Evolutionary conservation across 2,888 invertebrate species (phyloP).

Genomic region (Drosophila prostipennis): DNA sequence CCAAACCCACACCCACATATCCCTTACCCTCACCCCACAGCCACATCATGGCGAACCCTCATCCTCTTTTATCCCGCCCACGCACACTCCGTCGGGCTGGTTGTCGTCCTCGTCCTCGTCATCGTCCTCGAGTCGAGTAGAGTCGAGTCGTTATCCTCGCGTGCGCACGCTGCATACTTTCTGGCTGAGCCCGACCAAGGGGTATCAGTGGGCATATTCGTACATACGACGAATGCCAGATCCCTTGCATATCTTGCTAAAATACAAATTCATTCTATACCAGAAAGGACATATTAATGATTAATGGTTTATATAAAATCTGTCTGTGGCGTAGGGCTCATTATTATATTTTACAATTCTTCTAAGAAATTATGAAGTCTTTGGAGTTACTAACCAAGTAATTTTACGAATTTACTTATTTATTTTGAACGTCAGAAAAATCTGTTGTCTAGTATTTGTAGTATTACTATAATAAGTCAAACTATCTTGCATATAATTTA

Average conservation of each 20-base stretch:
- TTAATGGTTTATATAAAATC: too few species aligned
- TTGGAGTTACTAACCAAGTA: too few species aligned
- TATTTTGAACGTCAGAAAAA: too few species aligned
- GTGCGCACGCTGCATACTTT: constrained; percentile 72
- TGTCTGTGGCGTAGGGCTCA: too few species aligned
- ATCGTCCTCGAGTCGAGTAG: constrained; percentile 17
- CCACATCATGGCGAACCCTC: constrained; percentile 24
- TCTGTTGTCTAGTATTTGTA: too few species aligned
- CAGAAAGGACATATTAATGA: too few species aligned
- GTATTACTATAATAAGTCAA: too few species aligned
- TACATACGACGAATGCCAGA: too few species aligned
- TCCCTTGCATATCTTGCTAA: background rate
- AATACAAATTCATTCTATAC: background rate
- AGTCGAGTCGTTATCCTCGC: constrained; percentile 77
- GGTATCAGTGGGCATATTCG: background rate
- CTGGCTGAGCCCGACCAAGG: constrained; percentile 30
- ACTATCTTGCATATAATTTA: too few species aligned
- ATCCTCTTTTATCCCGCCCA: constrained; percentile 24
- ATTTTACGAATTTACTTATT: too few species aligned
- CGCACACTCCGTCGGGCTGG: constrained; percentile 42
- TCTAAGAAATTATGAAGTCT: too few species aligned
- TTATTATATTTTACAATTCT: too few species aligned
- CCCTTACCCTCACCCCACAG: constrained; percentile 1
- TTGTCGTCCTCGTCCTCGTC: constrained; percentile 52
- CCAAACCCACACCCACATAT: constrained; percentile 28